Evolutionary conservation across 1,140 invertebrate species (phyloP).

Genomic region (Galendromus occidentalis): DNA sequence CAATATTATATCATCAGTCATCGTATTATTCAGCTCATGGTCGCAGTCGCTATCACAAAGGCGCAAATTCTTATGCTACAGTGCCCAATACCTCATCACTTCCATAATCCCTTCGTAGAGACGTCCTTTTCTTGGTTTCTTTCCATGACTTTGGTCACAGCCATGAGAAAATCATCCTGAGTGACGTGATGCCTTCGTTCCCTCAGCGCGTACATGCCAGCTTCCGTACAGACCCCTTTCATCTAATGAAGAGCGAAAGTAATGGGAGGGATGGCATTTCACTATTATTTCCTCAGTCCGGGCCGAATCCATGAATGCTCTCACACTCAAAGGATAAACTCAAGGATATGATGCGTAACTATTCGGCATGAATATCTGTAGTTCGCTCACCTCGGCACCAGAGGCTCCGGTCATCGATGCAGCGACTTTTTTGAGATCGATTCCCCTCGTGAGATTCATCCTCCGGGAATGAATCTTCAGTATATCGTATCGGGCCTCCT

Average conservation of each 20-base stretch:
- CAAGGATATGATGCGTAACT: no score
- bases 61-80: no score
- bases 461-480: constrained; percentile 21
- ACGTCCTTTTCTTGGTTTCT: background rate
- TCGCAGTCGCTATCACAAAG: no score
- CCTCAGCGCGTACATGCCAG: constrained; percentile 13
- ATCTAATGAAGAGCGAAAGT: constrained; percentile 13
- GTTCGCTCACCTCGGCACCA: constrained; percentile 17
- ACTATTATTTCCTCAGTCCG: no score
- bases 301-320: no score
- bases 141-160: constrained; percentile 11
- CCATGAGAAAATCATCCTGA: constrained; percentile 13
- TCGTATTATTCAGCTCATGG: no score
- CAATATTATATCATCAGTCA: no score
- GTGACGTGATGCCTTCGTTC: background rate
- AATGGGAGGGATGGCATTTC: no score
- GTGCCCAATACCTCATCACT: background rate
- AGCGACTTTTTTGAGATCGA: constrained; percentile 21
- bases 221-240: constrained; percentile 13
- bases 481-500: constrained; percentile 26
- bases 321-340: no score
- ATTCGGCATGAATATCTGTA: no score
- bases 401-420: constrained; percentile 19
- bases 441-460: constrained; percentile 20
- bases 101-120: background rate